Percentiles rank a stretch among this genome's conserved stretches.
Conservation (phyloP, 1,140 invertebrate species). For the Oncopodura yosiiana region DNA sequence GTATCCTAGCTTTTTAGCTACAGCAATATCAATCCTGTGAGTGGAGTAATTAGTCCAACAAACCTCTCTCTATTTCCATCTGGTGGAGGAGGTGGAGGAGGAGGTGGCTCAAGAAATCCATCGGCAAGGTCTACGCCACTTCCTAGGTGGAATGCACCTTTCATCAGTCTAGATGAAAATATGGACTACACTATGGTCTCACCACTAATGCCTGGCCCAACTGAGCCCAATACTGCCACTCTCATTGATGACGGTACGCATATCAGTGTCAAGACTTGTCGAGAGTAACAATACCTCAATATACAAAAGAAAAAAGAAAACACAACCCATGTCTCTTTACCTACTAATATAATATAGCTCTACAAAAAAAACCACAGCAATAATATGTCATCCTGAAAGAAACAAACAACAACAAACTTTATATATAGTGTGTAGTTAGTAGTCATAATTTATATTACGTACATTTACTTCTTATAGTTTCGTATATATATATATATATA, state of each 20-base stretch:
- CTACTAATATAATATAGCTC: no score
- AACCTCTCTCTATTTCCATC: slow-evolving; percentile 80
- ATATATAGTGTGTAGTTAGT: no score
- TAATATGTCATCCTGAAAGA: no score
- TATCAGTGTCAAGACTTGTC: slow-evolving; percentile 12
- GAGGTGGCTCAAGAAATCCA: slow-evolving; percentile 48
- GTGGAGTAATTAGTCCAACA: slow-evolving; percentile 77
- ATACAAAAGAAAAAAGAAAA: no score
- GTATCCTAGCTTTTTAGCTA: slow-evolving; percentile 73
- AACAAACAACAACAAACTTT: no score
- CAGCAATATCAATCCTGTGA: slow-evolving; percentile 64
- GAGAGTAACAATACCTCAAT: neutral
- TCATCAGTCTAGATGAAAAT: slow-evolving; percentile 75
- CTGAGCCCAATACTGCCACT: slow-evolving; percentile 55
- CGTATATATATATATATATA: no score
- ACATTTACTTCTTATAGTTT: no score
- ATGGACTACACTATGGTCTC: slow-evolving; percentile 82
- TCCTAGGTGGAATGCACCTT: slow-evolving; percentile 75
- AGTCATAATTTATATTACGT: no score
- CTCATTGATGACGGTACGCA: slow-evolving; percentile 59
- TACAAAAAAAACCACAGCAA: no score
- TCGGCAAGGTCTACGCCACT: slow-evolving; percentile 51
- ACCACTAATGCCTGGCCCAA: slow-evolving; percentile 52
- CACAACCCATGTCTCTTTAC: no score
- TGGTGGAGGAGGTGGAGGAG: slow-evolving; percentile 58